phyloP scores from a whole-genome alignment of 2,113 vertebrate genomes.

The Cricetomys ansorgei region DNA sequence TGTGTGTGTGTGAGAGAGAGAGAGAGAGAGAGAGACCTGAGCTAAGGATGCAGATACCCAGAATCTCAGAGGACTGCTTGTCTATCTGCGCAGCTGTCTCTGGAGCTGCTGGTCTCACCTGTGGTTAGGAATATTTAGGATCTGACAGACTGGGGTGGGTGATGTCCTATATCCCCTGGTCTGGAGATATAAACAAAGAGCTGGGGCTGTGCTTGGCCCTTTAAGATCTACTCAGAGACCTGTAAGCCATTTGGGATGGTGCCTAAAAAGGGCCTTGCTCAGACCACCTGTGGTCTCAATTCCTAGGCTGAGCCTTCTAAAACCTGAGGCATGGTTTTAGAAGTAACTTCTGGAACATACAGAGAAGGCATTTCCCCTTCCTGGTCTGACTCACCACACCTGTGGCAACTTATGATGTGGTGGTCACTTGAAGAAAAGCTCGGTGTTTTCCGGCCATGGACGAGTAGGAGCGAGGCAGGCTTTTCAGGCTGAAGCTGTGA shows the following conservation, averaged over 20 bases:
- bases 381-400: neutral
- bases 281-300: neutral
- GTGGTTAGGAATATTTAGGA: neutral
- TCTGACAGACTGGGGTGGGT: neutral
- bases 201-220: neutral
- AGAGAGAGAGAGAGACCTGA: neutral
- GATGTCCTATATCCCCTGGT: neutral
- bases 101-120: neutral
- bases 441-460: neutral
- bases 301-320: neutral
- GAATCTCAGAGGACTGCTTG: neutral
- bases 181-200: neutral
- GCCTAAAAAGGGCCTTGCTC: neutral
- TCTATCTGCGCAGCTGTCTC: neutral
- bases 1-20: neutral
- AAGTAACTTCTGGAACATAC: conserved; percentile 19
- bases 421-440: neutral
- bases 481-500: neutral
- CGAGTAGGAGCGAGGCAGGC: neutral
- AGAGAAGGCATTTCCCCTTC: neutral
- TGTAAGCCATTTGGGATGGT: neutral
- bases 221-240: neutral
- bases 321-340: neutral
- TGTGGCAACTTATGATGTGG: neutral
- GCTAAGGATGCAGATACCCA: neutral